phyloP scores from a whole-genome alignment of 2,113 vertebrate species.

The Tamias sibiricus region DNA sequence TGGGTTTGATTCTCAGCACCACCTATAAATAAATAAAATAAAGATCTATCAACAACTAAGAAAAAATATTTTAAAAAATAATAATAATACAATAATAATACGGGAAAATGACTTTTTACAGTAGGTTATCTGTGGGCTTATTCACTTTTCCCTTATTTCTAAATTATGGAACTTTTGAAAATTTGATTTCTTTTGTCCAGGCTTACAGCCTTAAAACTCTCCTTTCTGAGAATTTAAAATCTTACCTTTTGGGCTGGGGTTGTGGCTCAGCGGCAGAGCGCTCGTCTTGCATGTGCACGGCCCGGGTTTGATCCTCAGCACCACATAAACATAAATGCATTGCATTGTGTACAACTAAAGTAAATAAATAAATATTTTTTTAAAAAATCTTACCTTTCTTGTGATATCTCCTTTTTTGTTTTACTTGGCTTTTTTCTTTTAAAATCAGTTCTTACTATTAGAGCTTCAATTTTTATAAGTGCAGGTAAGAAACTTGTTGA shows the following conservation, averaged over 20 bases:
- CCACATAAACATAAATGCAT: too few species aligned
- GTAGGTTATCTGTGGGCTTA: neutral
- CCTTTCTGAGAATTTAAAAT: constrained; percentile 21
- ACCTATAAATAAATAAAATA: too few species aligned
- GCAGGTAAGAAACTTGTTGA: neutral
- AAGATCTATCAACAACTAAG: too few species aligned
- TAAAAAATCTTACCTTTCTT: neutral
- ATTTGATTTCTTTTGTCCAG: neutral
- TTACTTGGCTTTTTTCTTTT: neutral
- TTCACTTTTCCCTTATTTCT: constrained; percentile 23
- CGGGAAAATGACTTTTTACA: neutral
- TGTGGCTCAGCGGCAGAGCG: too few species aligned
- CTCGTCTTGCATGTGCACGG: too few species aligned
- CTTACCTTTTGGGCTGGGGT: too few species aligned
- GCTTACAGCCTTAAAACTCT: neutral
- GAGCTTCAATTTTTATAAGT: constrained; percentile 27
- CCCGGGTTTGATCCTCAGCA: too few species aligned
- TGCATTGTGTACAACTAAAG: too few species aligned
- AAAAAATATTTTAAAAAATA: too few species aligned
- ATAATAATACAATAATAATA: too few species aligned
- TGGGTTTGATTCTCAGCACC: too few species aligned
- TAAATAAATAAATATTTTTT: too few species aligned
- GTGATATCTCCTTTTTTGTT: neutral
- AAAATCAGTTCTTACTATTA: neutral
- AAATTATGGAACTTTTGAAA: neutral